Conservation (phyloP, 2,113 vertebrate genomes). For the Corythaixoides concolor region DNA sequence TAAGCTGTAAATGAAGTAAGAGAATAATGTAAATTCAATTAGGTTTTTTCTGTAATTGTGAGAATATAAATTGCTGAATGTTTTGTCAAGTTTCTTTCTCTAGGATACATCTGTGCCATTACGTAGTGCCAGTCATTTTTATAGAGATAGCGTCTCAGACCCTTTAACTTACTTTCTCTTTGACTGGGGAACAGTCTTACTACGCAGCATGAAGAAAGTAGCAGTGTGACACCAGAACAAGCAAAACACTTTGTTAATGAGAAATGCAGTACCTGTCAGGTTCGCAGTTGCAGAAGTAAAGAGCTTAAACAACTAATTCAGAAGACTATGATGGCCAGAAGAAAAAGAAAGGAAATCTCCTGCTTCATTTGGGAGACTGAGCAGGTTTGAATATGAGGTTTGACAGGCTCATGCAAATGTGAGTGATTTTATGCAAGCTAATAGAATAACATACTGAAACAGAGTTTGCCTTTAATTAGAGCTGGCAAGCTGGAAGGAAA, state of each 20-base stretch:
- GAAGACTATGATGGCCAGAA: not conserved
- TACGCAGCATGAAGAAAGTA: not conserved
- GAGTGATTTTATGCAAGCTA: constrained; percentile 46
- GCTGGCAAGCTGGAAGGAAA: constrained; percentile 26
- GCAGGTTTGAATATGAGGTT: constrained; percentile 29
- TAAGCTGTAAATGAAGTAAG: not conserved
- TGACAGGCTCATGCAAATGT: constrained; percentile 24
- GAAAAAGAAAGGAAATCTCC: not conserved
- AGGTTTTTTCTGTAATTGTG: not conserved
- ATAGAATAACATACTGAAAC: constrained; percentile 1
- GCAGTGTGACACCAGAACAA: not conserved
- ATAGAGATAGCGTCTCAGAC: not conserved
- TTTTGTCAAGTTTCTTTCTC: not conserved
- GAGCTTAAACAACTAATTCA: not conserved
- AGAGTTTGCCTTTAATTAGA: constrained; percentile 24
- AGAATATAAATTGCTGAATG: not conserved
- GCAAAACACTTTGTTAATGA: not conserved
- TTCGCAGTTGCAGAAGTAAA: not conserved
- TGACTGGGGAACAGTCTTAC: not conserved
- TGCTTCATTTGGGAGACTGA: not conserved
- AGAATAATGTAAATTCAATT: not conserved
- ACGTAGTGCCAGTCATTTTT: not conserved
- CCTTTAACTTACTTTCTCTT: not conserved
- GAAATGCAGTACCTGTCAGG: not conserved
- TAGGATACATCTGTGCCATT: not conserved